Evolutionary conservation across 1,140 invertebrate genomes (phyloP), one percentile per base, ranked within the genome.

Genomic region (Macrotrachela quadricornifera): DNA sequence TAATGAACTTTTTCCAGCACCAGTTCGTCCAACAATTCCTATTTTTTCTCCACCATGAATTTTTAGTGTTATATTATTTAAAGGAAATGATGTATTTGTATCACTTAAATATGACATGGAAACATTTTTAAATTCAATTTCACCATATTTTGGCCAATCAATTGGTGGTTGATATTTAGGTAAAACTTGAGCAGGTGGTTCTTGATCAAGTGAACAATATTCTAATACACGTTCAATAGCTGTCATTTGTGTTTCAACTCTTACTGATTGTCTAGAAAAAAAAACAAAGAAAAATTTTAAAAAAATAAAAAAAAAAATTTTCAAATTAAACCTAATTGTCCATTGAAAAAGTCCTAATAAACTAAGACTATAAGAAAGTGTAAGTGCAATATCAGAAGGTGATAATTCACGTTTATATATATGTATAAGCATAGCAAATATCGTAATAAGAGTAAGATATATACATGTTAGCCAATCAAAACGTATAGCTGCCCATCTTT

Each of bases 1-100:
- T 13, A 91, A 68, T 0, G 85, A 90, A 0, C 83, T 85, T 66
- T 92, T 92, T 13, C 87, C 87, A 41, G 86, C 85, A 0, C 86
- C 86, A 9, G 78, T 79, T 56, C 77, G 68, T 21, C 85, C 85
- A 16, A 85, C 83, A 54, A 87, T 80, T 6, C 83, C 80, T 52
- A 85, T 59, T 64, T 68, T 53, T 16, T 53, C 51, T 15, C 38
- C 51, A 14, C 44, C 10, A 15, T 40, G 17, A n/a, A 53, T 53
- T 15, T 53, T 47, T n/a, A 53, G 12, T 9, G 51, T 46, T 15
- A 53, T 53, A 15, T 37, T 41, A 42, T 40, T 46, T 15, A 53
- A 16, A 30, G 46, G 44, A 53, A 14, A 36, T 15, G 51, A 44
- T n/a, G 46, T 36, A 47, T 53, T 53, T 47, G 46, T 40, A 16